Base-by-base conservation (phyloP, 92 coral and sea anemone genomes). In the Bergia puertoricense region DNA sequence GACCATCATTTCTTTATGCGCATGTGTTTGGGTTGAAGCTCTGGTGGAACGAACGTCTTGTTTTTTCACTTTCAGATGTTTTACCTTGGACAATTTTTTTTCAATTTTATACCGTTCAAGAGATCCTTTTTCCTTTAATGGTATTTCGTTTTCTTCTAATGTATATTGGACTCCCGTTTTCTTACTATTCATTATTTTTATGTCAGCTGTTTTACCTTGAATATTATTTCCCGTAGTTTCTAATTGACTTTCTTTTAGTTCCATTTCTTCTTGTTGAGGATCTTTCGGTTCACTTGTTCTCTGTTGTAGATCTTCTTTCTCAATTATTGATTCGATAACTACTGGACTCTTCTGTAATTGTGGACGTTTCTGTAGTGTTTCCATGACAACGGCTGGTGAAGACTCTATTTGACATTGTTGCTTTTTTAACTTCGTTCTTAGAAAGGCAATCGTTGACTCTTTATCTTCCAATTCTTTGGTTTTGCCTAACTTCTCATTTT, bases 391-490 rank as follows among this genome's bases (percentile, higher is more conserved):
- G 5, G n/a, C 10, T 45, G 42, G 43, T 9, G 77, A 48, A 78
- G 81, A 43, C 46, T 50, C 39, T 11, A 78, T 20, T 50, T 11
- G 14, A 46, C 67, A 16, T 23, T 72, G 79, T 46, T 48, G 66
- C 36, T 69, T 50, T 1, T 48, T 39, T 40, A 73, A 8, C 59
- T 45, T 69, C 43, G 2, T 45, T 48, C 15, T 45, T 9, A 84
- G 66, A 45, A 45, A 48, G 30, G 65, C 16, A 46, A 84, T 46
- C 14, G 66, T 39, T 46, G 51, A 56, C 8, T 84, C 79, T 84
- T 84, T 56, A 13, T 84, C 87, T 71, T 73, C 67, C 45, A 84
- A 84, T n/a, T 16, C 8, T 30, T 46, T 84, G 41, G 59, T 50
- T 84, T 50, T 54, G 10, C 30, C 79, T 38, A 69, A 2, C 15